Conservation (phyloP, 2,797 vertebrate genomes). For the Pseudochirops corinnae region DNA sequence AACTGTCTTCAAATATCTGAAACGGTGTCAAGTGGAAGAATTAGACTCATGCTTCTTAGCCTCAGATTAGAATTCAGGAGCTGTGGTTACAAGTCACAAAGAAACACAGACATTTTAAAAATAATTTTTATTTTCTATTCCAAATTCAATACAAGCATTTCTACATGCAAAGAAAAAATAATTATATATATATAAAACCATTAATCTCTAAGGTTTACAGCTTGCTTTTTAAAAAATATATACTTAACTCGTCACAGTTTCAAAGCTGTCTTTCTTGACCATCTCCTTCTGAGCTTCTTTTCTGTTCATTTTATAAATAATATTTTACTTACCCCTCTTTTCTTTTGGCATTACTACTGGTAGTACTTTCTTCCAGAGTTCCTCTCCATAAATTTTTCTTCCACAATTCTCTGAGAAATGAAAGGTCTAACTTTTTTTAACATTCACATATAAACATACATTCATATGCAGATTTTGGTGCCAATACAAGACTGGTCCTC, state of each 20-base stretch:
- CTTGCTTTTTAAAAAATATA: not conserved
- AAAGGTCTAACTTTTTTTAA: not conserved
- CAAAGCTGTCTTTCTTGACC: not conserved
- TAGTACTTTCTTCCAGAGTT: not conserved
- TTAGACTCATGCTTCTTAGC: not conserved
- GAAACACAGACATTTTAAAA: not conserved
- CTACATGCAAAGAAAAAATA: not conserved
- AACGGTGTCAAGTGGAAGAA: not conserved
- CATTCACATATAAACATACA: not conserved
- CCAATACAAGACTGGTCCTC: not conserved
- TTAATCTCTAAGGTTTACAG: not conserved
- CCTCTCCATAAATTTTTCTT: not conserved
- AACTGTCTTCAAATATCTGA: not conserved
- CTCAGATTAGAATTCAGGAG: not conserved
- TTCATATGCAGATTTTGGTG: not conserved
- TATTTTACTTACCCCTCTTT: not conserved
- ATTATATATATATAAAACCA: not conserved
- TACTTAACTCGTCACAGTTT: not conserved
- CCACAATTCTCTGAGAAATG: not conserved
- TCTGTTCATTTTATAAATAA: not conserved
- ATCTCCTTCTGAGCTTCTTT: not conserved
- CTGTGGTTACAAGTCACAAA: not conserved
- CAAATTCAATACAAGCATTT: not conserved
- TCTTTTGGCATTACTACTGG: not conserved
- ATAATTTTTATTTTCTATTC: conserved; percentile 2